phyloP scores from a whole-genome alignment of 2,797 vertebrate genomes.

The Echeneis naucrates region DNA sequence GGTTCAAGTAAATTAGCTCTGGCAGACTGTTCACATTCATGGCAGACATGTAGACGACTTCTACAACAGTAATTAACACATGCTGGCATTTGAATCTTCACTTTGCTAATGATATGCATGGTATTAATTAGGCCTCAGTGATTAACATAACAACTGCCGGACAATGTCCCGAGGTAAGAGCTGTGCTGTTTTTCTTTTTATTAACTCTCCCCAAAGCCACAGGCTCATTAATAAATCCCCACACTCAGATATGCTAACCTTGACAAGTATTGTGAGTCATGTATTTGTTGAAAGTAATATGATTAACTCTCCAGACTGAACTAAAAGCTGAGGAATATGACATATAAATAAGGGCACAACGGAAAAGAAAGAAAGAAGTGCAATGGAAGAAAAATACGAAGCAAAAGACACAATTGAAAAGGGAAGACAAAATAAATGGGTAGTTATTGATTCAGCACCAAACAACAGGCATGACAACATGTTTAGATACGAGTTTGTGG shows the following conservation, averaged over 20 bases:
- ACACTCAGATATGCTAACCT: slow-evolving; percentile 77
- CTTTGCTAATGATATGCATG: slow-evolving; percentile 86
- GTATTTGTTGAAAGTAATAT: slow-evolving; percentile 47
- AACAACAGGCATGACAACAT: neutral
- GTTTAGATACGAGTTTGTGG: too few species aligned
- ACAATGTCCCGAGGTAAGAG: slow-evolving; percentile 80
- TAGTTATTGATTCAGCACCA: neutral
- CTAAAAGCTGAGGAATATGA: slow-evolving; percentile 1
- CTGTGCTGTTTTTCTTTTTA: slow-evolving; percentile 60
- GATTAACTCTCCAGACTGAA: slow-evolving; percentile 52
- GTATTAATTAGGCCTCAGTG: slow-evolving; percentile 84
- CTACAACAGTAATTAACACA: slow-evolving; percentile 80
- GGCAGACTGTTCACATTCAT: slow-evolving; percentile 73
- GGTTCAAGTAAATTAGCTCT: slow-evolving; percentile 58
- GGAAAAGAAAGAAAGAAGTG: neutral
- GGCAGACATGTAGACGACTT: slow-evolving; percentile 66
- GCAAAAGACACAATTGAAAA: neutral
- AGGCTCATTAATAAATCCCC: slow-evolving; percentile 75
- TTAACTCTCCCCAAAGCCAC: slow-evolving; percentile 69
- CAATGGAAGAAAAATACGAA: neutral
- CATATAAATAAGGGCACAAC: neutral
- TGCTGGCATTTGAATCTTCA: slow-evolving; percentile 82
- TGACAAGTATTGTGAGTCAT: slow-evolving; percentile 64
- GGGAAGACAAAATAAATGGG: neutral
- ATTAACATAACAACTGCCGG: slow-evolving; percentile 86